phyloP scores from a whole-genome alignment of 2,888 invertebrate species.

The Rhodophaea formosa region DNA sequence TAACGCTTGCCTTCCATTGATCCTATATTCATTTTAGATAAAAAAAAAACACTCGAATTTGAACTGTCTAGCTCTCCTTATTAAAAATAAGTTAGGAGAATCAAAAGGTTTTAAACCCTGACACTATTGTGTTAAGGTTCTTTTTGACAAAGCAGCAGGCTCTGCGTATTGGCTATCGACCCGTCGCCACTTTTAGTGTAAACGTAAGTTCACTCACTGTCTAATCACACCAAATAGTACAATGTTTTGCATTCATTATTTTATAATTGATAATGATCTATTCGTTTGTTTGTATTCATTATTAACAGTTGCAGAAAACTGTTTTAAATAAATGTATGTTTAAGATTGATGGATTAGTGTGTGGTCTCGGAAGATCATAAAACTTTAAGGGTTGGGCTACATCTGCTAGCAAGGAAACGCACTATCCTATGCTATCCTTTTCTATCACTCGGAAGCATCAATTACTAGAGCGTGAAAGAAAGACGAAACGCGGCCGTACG shows the following conservation, averaged over 20 bases:
- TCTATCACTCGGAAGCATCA: no score
- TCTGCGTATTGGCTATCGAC: constrained; percentile 22
- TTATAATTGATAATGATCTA: constrained; percentile 13
- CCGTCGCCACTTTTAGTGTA: constrained; percentile 5
- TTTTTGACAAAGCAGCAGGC: constrained; percentile 24
- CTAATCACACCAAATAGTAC: constrained; percentile 24
- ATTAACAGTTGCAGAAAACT: constrained; percentile 17
- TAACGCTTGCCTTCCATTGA: constrained; percentile 13
- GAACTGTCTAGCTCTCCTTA: neutral
- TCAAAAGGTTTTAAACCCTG: constrained; percentile 20
- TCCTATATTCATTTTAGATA: constrained; percentile 5
- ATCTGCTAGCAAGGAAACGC: no score
- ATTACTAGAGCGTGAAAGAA: no score
- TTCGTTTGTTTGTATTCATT: constrained; percentile 12
- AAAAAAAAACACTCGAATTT: constrained; percentile 11
- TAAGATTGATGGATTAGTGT: neutral
- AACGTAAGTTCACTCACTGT: constrained; percentile 7
- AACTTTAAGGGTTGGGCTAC: no score
- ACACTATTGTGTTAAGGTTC: constrained; percentile 18
- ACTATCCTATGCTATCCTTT: no score
- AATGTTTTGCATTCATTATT: constrained; percentile 23
- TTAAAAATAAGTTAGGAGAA: neutral
- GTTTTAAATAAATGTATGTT: neutral
- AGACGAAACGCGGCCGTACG: no score
- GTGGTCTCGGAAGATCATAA: neutral